phyloP scores from a whole-genome alignment of 1,140 invertebrate genomes.

The Colletes latitarsis region DNA sequence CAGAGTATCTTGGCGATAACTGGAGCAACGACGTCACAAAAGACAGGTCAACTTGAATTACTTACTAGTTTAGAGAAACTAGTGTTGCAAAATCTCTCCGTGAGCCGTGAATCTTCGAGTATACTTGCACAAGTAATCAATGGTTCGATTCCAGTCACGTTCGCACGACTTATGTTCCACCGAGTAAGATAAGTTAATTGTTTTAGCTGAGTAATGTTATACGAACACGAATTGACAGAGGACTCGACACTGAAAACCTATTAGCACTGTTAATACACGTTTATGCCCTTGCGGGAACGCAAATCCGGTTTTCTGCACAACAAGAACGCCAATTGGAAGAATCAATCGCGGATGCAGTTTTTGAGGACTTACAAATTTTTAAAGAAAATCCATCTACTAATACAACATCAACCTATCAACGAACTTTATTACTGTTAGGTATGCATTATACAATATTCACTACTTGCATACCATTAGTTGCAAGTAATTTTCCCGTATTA shows the following conservation, averaged over 20 bases:
- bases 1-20: constrained; percentile 83
- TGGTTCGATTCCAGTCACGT: constrained; percentile 9
- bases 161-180: not conserved
- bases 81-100: constrained; percentile 82
- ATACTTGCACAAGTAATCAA: constrained; percentile 82
- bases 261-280: constrained; percentile 83
- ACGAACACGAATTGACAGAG: constrained; percentile 81
- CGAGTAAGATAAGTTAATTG: constrained; percentile 14
- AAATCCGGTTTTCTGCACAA: constrained; percentile 81
- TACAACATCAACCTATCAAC: constrained; percentile 73
- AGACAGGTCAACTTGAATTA: constrained; percentile 81
- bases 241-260: constrained; percentile 83
- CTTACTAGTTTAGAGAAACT: constrained; percentile 83
- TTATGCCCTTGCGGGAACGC: constrained; percentile 84
- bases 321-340: constrained; percentile 82
- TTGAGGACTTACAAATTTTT: constrained; percentile 82
- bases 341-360: constrained; percentile 82
- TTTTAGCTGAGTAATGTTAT: constrained; percentile 83
- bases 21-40: constrained; percentile 83
- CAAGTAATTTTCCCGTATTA: not conserved
- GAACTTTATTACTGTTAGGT: constrained; percentile 75
- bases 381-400: constrained; percentile 61
- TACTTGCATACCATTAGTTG: not conserved
- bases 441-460: constrained; percentile 1
- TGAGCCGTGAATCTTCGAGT: constrained; percentile 83